These are phyloP conservation scores for Ceratotherium simum DNA, from an alignment of 2,113 vertebrate genomes.

Conservation along the genomic window DNA sequence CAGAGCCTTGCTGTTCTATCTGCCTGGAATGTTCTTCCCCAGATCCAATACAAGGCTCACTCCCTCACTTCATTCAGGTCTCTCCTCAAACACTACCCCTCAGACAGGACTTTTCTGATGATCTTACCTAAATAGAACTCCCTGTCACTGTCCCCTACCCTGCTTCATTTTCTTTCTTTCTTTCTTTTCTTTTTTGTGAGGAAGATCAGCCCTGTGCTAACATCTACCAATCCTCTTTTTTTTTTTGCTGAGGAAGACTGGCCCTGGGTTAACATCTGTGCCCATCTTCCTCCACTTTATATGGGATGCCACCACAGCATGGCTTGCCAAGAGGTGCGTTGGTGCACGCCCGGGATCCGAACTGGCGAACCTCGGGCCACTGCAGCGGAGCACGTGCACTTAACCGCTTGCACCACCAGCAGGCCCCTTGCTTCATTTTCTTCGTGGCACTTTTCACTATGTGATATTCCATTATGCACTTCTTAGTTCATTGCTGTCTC, in stretches of 20 bases:
- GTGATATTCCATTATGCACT: neutral
- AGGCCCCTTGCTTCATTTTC: neutral
- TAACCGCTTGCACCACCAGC: too few relatives aligned
- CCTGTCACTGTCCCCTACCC: neutral
- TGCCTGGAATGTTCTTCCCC: neutral
- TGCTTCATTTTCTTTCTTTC: neutral
- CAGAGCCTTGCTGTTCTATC: neutral
- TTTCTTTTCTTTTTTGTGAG: neutral
- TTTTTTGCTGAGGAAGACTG: too few relatives aligned
- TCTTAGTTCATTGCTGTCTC: neutral
- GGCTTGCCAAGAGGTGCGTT: too few relatives aligned
- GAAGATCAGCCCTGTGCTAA: too few relatives aligned
- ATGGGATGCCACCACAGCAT: too few relatives aligned
- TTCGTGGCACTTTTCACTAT: neutral
- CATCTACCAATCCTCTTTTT: too few relatives aligned
- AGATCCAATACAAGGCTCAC: neutral
- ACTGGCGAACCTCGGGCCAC: too few relatives aligned
- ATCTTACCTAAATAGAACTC: neutral
- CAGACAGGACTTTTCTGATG: neutral
- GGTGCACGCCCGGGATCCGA: too few relatives aligned
- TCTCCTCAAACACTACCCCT: neutral
- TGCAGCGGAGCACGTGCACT: too few relatives aligned
- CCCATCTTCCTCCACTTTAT: too few relatives aligned
- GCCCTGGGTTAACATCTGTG: too few relatives aligned
- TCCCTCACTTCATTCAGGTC: neutral